phyloP scores from a whole-genome alignment of 2,113 vertebrate species.

The Planiliza haematocheilus region DNA sequence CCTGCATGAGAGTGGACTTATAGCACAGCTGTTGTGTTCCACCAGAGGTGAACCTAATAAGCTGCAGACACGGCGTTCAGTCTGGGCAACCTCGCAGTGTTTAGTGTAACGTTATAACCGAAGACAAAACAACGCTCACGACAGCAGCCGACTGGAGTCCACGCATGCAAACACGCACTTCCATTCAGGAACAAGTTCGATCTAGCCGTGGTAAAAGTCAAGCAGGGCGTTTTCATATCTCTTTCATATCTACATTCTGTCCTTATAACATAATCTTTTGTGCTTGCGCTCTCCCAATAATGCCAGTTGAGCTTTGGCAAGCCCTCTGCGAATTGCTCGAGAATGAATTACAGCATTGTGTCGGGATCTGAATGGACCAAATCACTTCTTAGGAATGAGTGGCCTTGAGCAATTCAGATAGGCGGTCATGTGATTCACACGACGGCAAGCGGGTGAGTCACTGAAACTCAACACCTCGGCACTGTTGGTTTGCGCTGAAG shows the following conservation, averaged over 20 bases:
- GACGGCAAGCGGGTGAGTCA: slow-evolving; percentile 69
- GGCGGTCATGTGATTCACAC: slow-evolving; percentile 63
- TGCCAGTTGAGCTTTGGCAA: slow-evolving; percentile 57
- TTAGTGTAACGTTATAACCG: too few species aligned
- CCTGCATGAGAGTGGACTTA: too few species aligned
- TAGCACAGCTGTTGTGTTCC: too few species aligned
- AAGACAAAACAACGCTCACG: background rate
- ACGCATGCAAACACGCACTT: slow-evolving; percentile 19
- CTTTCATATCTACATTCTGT: slow-evolving; percentile 45
- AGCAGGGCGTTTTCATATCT: slow-evolving; percentile 50
- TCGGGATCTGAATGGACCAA: slow-evolving; percentile 63
- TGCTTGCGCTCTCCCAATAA: slow-evolving; percentile 55
- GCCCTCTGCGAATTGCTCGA: slow-evolving; percentile 33
- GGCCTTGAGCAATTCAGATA: slow-evolving; percentile 77
- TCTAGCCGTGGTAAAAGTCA: slow-evolving; percentile 34
- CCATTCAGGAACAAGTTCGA: slow-evolving; percentile 39
- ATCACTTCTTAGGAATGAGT: slow-evolving; percentile 78
- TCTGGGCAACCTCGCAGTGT: background rate
- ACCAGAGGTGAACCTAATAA: too few species aligned
- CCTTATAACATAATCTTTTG: slow-evolving; percentile 64
- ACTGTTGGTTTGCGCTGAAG: slow-evolving; percentile 44
- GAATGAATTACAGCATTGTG: slow-evolving; percentile 77
- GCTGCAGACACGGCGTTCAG: too few species aligned
- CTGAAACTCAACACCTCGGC: slow-evolving; percentile 70
- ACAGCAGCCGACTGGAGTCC: background rate